Conservation (phyloP, 2,113 vertebrate species). For the Pangasianodon gigas region DNA sequence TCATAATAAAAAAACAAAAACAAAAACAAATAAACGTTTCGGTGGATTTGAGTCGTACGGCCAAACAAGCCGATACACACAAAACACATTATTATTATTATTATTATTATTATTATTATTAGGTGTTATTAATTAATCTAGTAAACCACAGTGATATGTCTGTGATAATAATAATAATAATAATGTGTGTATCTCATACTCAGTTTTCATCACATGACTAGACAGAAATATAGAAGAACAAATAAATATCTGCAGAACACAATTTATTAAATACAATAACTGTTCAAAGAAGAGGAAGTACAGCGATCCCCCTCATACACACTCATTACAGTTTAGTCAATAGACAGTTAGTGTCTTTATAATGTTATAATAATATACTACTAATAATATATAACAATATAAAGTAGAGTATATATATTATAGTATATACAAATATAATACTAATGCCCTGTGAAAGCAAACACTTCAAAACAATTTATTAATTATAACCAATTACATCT, state of each 20-base stretch:
- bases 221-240: not conserved
- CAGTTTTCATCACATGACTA: not conserved
- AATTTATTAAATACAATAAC: conserved; percentile 9
- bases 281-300: not conserved
- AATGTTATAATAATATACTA: not conserved
- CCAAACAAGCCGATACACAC: not conserved
- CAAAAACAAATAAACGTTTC: not conserved
- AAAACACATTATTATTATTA: not conserved
- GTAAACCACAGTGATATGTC: not conserved
- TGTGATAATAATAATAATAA: too few relatives aligned
- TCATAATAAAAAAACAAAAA: not conserved
- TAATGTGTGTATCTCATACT: not conserved
- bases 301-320: not conserved
- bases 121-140: not conserved
- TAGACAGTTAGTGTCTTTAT: not conserved
- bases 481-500: not conserved
- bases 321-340: not conserved
- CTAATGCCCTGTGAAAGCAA: not conserved
- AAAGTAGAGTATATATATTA: not conserved
- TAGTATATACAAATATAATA: not conserved
- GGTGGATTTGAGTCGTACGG: not conserved
- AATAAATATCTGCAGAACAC: not conserved
- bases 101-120: not conserved
- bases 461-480: not conserved
- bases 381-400: not conserved